Percentiles rank a stretch among this genome's conserved stretches.
These are phyloP conservation scores for Anthrax anthrax DNA, from an alignment of 2,888 invertebrate genomes.

Conservation along the genomic window DNA sequence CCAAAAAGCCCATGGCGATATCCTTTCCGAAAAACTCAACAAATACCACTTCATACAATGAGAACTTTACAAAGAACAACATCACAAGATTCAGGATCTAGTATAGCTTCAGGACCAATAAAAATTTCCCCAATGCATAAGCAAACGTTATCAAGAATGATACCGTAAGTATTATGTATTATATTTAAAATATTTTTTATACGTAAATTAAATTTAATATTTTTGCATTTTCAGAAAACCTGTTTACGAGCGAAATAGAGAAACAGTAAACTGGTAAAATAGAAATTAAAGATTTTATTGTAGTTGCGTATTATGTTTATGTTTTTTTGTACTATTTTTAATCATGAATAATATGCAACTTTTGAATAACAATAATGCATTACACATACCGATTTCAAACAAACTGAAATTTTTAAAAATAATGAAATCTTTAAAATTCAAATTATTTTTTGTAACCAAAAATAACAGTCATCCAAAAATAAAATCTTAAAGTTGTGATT, in stretches of 20 bases:
- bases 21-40: conserved; percentile 38
- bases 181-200: not conserved
- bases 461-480: no score
- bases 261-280: conserved; percentile 31
- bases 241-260: conserved; percentile 29
- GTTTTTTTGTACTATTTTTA: no score
- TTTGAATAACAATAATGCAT: no score
- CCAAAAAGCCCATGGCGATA: conserved; percentile 67
- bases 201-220: not conserved
- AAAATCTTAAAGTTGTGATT: no score
- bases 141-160: conserved; percentile 30
- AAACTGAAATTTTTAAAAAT: no score
- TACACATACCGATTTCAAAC: no score
- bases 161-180: conserved; percentile 25
- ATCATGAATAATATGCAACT: no score
- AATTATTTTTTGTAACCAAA: no score
- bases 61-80: conserved; percentile 39
- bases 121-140: conserved; percentile 34
- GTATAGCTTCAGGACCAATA: conserved; percentile 39
- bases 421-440: no score
- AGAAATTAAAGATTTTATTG: not conserved
- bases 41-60: conserved; percentile 24
- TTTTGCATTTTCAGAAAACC: conserved; percentile 23
- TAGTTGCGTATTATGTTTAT: no score
- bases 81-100: conserved; percentile 46